phyloP scores from a whole-genome alignment of 2,113 vertebrate species.

The Helogale parvula region DNA sequence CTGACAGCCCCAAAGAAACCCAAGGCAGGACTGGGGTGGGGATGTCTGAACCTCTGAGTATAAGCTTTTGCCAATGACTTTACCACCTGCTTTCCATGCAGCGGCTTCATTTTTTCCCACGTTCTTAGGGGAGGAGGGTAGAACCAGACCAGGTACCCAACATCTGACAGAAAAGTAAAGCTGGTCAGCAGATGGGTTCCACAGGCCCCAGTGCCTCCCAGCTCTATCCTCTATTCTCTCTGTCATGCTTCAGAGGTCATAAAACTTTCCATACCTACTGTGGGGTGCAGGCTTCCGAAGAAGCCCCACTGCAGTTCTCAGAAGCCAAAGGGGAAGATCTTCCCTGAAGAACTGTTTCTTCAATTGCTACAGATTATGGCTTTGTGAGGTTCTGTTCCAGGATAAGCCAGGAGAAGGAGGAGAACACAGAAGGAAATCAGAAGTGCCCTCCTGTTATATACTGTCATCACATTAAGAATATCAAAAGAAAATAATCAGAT shows the following conservation, averaged over 20 bases:
- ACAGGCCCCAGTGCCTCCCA: background rate
- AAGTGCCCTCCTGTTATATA: background rate
- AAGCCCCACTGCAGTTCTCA: slow-evolving; percentile 21
- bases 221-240: background rate
- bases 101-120: background rate
- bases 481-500: slow-evolving; percentile 32
- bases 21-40: background rate
- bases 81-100: background rate
- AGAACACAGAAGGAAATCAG: background rate
- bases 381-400: background rate
- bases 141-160: background rate
- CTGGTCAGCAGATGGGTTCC: slow-evolving; percentile 24
- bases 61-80: background rate
- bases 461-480: background rate
- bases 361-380: background rate
- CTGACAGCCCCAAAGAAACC: background rate
- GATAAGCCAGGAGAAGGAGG: background rate
- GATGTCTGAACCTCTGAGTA: background rate
- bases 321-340: background rate
- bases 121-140: background rate
- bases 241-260: background rate
- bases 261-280: background rate
- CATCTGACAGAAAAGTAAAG: slow-evolving; percentile 47
- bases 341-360: background rate
- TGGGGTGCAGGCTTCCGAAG: slow-evolving; percentile 15